phyloP scores from a whole-genome alignment of 1,140 invertebrate genomes.

The Gryllus bimaculatus region DNA sequence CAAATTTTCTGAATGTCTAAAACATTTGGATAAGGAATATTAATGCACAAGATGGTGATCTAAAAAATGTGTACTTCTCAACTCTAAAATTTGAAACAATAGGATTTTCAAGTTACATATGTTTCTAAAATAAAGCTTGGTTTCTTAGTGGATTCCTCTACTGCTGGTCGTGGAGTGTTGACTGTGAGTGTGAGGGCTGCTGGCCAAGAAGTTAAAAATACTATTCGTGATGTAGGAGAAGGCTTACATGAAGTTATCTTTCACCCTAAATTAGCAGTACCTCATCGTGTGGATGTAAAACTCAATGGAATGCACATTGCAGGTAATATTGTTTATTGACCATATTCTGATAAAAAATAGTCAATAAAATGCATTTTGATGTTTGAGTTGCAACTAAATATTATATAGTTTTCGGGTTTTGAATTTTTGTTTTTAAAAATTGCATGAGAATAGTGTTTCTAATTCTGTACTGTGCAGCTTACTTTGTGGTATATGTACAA shows the following conservation, averaged over 20 bases:
- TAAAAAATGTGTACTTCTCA: background rate
- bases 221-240: slow-evolving; percentile 34
- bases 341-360: too few relatives aligned
- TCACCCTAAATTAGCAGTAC: slow-evolving; percentile 67
- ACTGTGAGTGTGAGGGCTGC: slow-evolving; percentile 67
- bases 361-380: too few relatives aligned
- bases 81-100: background rate
- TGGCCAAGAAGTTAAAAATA: slow-evolving; percentile 68
- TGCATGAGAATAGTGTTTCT: too few relatives aligned
- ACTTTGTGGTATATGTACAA: too few relatives aligned
- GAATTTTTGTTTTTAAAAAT: too few relatives aligned
- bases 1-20: too few relatives aligned
- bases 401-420: too few relatives aligned
- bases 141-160: slow-evolving; percentile 54
- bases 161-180: slow-evolving; percentile 72
- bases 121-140: slow-evolving; percentile 8
- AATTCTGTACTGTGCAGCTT: too few relatives aligned
- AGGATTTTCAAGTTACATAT: background rate
- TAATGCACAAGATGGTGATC: background rate
- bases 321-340: slow-evolving; percentile 27
- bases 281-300: slow-evolving; percentile 69
- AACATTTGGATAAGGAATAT: background rate
- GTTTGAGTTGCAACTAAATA: too few relatives aligned
- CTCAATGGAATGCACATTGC: slow-evolving; percentile 64
- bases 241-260: slow-evolving; percentile 66